Conservation (phyloP, 2,888 invertebrate genomes). For the Dorcus hopei region DNA sequence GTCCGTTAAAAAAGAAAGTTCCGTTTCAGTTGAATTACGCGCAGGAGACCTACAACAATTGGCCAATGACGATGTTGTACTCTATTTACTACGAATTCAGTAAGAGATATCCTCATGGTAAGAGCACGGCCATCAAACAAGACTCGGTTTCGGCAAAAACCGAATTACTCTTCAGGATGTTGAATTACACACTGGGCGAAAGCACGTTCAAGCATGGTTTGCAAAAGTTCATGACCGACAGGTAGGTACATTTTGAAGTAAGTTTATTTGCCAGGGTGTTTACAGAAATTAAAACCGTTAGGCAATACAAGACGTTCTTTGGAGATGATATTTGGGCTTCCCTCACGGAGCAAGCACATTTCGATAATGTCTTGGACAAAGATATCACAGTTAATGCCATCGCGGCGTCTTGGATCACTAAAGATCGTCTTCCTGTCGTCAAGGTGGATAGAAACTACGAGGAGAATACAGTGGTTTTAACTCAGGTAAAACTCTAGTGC, state of each 20-base stretch:
- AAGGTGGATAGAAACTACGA: slow-evolving; percentile 67
- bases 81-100: slow-evolving; percentile 78
- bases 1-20: no score
- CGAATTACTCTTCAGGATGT: slow-evolving; percentile 82
- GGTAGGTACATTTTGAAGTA: slow-evolving; percentile 41
- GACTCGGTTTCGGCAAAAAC: slow-evolving; percentile 74
- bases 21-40: slow-evolving; percentile 62
- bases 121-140: slow-evolving; percentile 71
- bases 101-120: slow-evolving; percentile 73
- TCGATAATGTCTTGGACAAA: slow-evolving; percentile 56
- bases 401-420: slow-evolving; percentile 78
- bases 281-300: slow-evolving; percentile 31
- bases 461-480: slow-evolving; percentile 58
- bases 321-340: slow-evolving; percentile 78
- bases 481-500: slow-evolving; percentile 55
- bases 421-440: slow-evolving; percentile 75
- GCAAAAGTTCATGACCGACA: slow-evolving; percentile 64
- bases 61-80: slow-evolving; percentile 76
- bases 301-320: slow-evolving; percentile 71
- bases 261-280: background rate
- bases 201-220: slow-evolving; percentile 72
- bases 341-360: slow-evolving; percentile 64
- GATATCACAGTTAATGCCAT: slow-evolving; percentile 65
- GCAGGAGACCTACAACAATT: slow-evolving; percentile 72
- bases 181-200: slow-evolving; percentile 79